phyloP scores from a whole-genome alignment of 2,888 invertebrate genomes.

The Eupelmus urozonus region DNA sequence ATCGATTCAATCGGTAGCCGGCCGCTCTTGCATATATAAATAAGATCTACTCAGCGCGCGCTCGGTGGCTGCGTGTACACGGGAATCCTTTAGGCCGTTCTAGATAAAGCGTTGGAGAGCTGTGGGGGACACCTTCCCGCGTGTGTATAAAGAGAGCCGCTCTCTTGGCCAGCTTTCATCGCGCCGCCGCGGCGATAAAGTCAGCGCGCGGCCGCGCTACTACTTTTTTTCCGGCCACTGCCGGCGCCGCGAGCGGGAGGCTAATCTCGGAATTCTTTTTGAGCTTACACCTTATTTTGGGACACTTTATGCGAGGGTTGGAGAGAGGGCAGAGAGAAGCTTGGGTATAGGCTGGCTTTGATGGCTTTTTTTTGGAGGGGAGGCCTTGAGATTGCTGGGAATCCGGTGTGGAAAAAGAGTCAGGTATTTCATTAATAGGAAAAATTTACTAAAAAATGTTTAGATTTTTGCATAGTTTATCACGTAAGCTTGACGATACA shows the following conservation, averaged over 20 bases:
- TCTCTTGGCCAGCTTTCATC: conserved; percentile 52
- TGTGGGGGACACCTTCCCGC: conserved; percentile 52
- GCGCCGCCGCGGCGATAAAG: conserved; percentile 47
- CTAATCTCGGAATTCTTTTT: conserved; percentile 16
- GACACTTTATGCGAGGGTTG: neutral
- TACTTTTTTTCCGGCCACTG: conserved; percentile 5
- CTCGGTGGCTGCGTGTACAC: conserved; percentile 70
- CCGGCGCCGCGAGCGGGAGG: neutral
- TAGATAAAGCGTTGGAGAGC: conserved; percentile 66
- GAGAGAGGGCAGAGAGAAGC: no score
- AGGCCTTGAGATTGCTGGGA: no score
- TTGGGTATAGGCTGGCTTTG: no score
- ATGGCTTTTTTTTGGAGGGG: no score
- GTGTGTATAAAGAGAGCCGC: conserved; percentile 34
- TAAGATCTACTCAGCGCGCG: conserved; percentile 50
- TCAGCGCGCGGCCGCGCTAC: conserved; percentile 13
- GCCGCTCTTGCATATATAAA: neutral
- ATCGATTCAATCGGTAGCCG: conserved; percentile 75
- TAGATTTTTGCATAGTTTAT: no score
- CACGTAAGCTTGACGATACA: no score
- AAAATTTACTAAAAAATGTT: no score
- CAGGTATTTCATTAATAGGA: no score
- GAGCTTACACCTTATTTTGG: conserved; percentile 10
- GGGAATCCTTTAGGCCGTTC: conserved; percentile 74
- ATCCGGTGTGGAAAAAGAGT: no score